These are phyloP conservation scores for Nibea coibor DNA, from an alignment of 2,113 vertebrate genomes.

Conservation along the genomic window DNA sequence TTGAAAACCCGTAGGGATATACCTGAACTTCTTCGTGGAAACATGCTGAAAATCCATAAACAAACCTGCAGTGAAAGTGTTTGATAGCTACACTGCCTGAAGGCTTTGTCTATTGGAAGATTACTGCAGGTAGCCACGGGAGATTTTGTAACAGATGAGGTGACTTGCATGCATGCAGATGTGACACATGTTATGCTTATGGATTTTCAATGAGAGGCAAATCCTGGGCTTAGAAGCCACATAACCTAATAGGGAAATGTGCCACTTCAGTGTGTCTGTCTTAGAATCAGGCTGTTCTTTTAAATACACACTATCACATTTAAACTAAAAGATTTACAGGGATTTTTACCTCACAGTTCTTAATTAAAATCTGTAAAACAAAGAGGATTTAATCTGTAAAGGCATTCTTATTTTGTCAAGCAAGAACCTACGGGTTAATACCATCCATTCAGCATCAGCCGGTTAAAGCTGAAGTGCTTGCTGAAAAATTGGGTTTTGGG, in stretches of 20 bases:
- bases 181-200: conserved; percentile 59
- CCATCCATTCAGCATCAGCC: not conserved
- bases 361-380: not conserved
- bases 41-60: conserved; percentile 76
- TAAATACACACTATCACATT: not conserved
- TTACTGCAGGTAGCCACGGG: conserved; percentile 68
- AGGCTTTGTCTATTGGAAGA: conserved; percentile 70
- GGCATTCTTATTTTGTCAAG: not conserved
- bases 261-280: conserved; percentile 8
- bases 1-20: conserved; percentile 62
- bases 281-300: conserved; percentile 4
- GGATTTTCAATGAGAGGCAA: conserved; percentile 65
- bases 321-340: not conserved
- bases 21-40: conserved; percentile 72
- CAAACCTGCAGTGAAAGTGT: conserved; percentile 62
- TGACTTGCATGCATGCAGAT: conserved; percentile 64
- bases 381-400: not conserved
- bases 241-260: conserved; percentile 18
- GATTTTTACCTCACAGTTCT: not conserved
- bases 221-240: conserved; percentile 25
- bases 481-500: not conserved
- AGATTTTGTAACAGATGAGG: conserved; percentile 64
- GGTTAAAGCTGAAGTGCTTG: not conserved
- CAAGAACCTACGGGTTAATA: not conserved
- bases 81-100: conserved; percentile 67